A percentile compares a stretch with the other conserved stretches of the same genome.
Conservation (phyloP, 2,888 invertebrate genomes). For the Rhyacophila evoluta region DNA sequence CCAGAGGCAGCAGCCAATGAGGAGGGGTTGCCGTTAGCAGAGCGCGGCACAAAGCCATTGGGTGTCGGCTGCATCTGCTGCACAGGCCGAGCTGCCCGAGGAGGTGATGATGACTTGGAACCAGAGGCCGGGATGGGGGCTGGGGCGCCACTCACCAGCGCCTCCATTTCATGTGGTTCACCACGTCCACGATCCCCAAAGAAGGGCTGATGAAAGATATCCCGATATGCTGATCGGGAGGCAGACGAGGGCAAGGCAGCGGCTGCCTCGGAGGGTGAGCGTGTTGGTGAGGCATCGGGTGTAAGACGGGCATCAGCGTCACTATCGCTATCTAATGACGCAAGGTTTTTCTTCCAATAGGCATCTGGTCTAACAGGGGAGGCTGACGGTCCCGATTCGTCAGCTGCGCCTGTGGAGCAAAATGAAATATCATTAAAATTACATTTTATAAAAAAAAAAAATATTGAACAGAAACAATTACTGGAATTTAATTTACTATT, state of each 20-base stretch:
- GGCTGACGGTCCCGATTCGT: constrained; percentile 43
- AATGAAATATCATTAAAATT: no score
- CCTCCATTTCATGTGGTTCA: constrained; percentile 51
- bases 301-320: constrained; percentile 15
- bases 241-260: constrained; percentile 32
- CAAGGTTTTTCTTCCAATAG: constrained; percentile 34
- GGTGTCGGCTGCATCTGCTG: constrained; percentile 32
- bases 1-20: constrained; percentile 54
- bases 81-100: constrained; percentile 55
- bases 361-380: constrained; percentile 23
- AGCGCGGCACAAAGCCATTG: constrained; percentile 43
- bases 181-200: constrained; percentile 42
- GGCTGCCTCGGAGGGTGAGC: constrained; percentile 26
- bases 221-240: constrained; percentile 40
- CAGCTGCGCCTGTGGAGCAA: constrained; percentile 43
- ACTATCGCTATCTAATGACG: constrained; percentile 47
- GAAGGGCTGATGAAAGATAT: constrained; percentile 40
- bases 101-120: constrained; percentile 61
- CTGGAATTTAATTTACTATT: no score
- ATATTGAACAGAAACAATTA: no score
- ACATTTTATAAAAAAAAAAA: no score
- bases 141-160: constrained; percentile 39
- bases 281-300: not conserved
- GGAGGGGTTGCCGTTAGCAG: constrained; percentile 51
- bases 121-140: constrained; percentile 23